Percentiles rank a stretch among this genome's conserved stretches.
Conservation (phyloP, 1,140 invertebrate genomes). For the Calliopsis andreniformis region DNA sequence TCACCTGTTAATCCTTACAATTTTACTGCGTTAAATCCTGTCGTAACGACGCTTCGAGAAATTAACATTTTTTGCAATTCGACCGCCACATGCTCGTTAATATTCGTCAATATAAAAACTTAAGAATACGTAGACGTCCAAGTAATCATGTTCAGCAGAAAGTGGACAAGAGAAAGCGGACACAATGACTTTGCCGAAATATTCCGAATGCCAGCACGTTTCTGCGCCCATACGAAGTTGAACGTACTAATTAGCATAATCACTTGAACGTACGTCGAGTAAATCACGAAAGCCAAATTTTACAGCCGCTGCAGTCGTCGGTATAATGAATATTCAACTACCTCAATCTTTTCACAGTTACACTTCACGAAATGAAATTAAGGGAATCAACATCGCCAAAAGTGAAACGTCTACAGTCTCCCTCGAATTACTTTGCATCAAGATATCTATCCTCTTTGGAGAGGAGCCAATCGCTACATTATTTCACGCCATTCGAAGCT, state of each 20-base stretch:
- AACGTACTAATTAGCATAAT: conserved; percentile 32
- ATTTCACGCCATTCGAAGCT: too few relatives aligned
- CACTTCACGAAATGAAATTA: too few relatives aligned
- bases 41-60: background rate
- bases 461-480: too few relatives aligned
- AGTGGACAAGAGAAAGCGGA: conserved; percentile 3
- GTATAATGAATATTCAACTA: conserved; percentile 2
- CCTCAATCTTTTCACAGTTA: too few relatives aligned
- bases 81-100: background rate
- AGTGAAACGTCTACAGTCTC: too few relatives aligned
- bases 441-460: too few relatives aligned
- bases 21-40: background rate
- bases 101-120: background rate
- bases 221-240: background rate
- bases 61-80: too few relatives aligned
- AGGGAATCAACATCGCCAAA: too few relatives aligned
- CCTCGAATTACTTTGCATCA: too few relatives aligned
- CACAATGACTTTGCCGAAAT: conserved; percentile 8
- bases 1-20: background rate
- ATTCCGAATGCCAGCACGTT: background rate
- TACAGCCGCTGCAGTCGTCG: background rate
- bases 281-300: background rate
- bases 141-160: too few relatives aligned
- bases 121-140: background rate
- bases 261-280: conserved; percentile 1